Conservation (phyloP, 1,140 invertebrate species). For the Ylistrum balloti region DNA sequence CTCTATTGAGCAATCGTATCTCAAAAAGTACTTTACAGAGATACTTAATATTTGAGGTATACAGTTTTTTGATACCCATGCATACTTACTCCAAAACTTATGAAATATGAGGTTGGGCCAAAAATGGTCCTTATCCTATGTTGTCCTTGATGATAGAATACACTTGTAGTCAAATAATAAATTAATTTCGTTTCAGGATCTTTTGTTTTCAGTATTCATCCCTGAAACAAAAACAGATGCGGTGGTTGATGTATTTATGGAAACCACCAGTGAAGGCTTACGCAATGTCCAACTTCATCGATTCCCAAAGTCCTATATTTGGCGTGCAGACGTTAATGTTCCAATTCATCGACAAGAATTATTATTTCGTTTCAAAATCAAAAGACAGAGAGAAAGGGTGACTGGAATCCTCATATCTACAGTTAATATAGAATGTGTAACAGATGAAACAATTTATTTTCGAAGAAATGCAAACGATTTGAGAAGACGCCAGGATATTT, state of each 20-base stretch:
- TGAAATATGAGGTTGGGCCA: too few species aligned
- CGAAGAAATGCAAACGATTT: neutral
- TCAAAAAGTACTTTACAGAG: too few species aligned
- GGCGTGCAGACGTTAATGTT: neutral
- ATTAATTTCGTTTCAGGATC: neutral
- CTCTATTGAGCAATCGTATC: too few species aligned
- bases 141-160: too few species aligned
- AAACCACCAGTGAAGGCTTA: neutral
- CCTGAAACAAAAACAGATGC: neutral
- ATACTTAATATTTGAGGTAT: too few species aligned
- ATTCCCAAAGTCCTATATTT: neutral
- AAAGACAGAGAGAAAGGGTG: neutral
- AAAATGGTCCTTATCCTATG: too few species aligned
- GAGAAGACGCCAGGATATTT: neutral
- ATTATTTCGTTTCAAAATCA: neutral
- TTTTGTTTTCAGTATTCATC: neutral
- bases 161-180: too few species aligned
- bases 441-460: neutral
- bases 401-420: neutral
- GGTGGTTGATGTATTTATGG: neutral
- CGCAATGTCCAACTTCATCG: neutral
- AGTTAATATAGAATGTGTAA: neutral
- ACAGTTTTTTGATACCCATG: too few species aligned
- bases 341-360: neutral
- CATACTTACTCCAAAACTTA: too few species aligned